Conservation (phyloP, 2,113 vertebrate species). For the Colinus virginianus region DNA sequence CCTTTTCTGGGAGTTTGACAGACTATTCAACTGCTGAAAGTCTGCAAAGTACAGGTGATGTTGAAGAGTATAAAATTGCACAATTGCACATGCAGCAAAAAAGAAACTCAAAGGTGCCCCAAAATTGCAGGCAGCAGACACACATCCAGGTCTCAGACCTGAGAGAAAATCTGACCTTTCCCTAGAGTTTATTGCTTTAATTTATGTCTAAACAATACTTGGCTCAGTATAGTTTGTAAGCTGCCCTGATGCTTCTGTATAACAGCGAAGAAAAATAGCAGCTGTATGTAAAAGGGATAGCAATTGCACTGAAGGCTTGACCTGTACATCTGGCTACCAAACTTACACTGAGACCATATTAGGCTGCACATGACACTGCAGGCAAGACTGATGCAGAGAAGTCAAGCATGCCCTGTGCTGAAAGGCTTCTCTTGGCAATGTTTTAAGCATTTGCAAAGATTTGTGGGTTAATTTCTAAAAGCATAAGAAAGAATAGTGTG, state of each 20-base stretch:
- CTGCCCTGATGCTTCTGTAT: background rate
- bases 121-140: background rate
- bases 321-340: background rate
- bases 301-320: background rate
- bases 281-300: background rate
- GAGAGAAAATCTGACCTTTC: background rate
- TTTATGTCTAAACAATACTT: background rate
- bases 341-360: background rate
- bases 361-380: background rate
- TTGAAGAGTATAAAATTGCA: background rate
- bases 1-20: background rate
- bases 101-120: background rate
- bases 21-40: background rate
- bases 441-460: background rate
- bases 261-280: background rate
- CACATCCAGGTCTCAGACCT: background rate
- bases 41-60: background rate
- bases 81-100: background rate
- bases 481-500: background rate
- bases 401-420: background rate
- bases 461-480: background rate
- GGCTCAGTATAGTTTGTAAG: background rate
- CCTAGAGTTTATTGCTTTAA: background rate
- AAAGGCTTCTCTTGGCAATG: rapidly evolving
- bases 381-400: background rate